Base-by-base conservation (phyloP, 2,888 invertebrate species). In the Pomacea canaliculata region DNA sequence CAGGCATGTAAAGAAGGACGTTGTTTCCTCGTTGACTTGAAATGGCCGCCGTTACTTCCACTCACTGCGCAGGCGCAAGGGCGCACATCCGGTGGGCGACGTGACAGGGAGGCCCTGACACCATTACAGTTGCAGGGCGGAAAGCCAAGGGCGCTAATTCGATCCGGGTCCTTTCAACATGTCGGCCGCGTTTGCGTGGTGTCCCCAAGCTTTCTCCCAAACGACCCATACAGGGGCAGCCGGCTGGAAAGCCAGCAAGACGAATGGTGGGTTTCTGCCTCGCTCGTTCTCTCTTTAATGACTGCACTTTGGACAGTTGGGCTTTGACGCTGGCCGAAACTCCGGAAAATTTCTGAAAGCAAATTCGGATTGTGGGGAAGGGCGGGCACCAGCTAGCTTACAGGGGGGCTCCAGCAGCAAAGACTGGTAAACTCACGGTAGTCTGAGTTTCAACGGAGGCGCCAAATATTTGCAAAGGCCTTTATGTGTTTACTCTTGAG, bases 311-410 rank as follows among this genome's bases (percentile, higher is more conserved):
- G 59, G 67, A 70, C 65, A 73, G 51, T 70, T 65, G 59, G 67
- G 37, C 77, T 73, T 79, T 79, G 77, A 77, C 59, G 70, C 67
- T 70, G 77, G n/a, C 73, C 76, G 79, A 69, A 73, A 73, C 70
- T 71, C 75, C 79, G 79, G 79, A 79, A 79, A 79, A 79, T 70
- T 70, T 56, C 71, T 79, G 79, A 79, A 79, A 79, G 79, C 79
- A 77, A 79, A 79, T 75, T 77, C 79, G 77, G 77, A 73, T 79
- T 74, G 74, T 74, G 68, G 74, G 68, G 62, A 67, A 60, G 67
- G 27, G 67, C 67, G 37, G 67, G n/a, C 51, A 56, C 51, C 51
- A 56, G 51, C 56, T 51, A 69, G 74, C 59, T 65, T 51, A n/a
- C 66, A 59, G 67, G 60, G 62, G 74, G 69, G 62, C 13, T 10